These are phyloP conservation scores for Ondatra zibethicus DNA, from an alignment of 2,113 vertebrate species.

Conservation along the genomic window DNA sequence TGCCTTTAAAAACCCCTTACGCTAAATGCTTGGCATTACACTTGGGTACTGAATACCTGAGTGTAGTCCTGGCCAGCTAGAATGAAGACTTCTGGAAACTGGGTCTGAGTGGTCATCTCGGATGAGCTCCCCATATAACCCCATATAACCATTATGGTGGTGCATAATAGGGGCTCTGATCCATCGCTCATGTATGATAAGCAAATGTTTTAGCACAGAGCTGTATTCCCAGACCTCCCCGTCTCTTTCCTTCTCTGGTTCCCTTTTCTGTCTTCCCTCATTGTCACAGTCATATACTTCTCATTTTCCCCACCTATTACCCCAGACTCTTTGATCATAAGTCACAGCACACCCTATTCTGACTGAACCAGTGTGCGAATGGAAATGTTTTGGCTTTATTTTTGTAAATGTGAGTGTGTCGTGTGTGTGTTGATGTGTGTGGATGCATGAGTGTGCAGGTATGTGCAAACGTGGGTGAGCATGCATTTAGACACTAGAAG, in stretches of 20 bases:
- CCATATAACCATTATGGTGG: not conserved
- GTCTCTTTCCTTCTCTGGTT: too few species aligned
- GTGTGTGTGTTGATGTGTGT: not conserved
- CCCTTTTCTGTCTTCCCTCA: not conserved
- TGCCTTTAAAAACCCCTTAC: not conserved
- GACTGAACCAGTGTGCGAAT: not conserved
- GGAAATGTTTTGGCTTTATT: not conserved
- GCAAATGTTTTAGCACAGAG: not conserved
- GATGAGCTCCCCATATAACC: not conserved
- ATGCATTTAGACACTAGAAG: not conserved
- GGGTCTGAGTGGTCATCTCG: not conserved
- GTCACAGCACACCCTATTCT: not conserved
- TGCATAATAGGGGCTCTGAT: not conserved
- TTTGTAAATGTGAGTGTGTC: not conserved
- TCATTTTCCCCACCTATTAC: not conserved
- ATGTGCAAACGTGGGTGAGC: too few species aligned
- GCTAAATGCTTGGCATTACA: not conserved
- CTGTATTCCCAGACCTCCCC: too few species aligned
- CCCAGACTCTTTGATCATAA: not conserved
- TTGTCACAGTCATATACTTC: not conserved
- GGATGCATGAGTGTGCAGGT: not conserved
- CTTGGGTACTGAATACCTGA: not conserved
- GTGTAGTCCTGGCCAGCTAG: not conserved
- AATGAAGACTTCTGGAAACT: not conserved
- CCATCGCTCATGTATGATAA: not conserved